Conservation (phyloP, 1,140 invertebrate species). For the Chironomus tepperi region DNA sequence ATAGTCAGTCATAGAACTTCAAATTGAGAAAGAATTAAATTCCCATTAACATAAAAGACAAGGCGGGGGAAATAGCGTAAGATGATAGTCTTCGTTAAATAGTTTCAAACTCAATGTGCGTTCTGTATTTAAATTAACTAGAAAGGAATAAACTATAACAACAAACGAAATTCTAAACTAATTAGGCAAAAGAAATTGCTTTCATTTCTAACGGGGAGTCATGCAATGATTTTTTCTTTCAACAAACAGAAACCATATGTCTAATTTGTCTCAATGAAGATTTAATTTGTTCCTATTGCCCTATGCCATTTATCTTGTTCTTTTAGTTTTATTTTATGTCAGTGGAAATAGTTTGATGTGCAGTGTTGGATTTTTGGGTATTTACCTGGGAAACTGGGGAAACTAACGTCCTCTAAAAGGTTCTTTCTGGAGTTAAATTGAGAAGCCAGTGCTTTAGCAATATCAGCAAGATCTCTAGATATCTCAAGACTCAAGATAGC, state of each 20-base stretch:
- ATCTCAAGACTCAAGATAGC: no score
- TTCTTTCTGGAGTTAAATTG: no score
- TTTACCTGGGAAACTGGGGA: no score
- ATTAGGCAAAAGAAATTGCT: not conserved
- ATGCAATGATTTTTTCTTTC: not conserved
- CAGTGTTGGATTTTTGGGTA: no score
- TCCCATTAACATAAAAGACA: conserved; percentile 16
- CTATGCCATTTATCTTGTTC: no score
- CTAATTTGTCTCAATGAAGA: not conserved
- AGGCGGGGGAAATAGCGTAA: not conserved
- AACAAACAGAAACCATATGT: conserved; percentile 10
- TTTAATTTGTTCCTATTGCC: no score
- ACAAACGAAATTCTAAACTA: not conserved
- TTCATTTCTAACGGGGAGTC: not conserved
- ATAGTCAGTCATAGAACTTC: not conserved
- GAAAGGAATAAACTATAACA: not conserved
- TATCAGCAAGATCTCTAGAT: no score
- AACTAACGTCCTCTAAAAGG: no score
- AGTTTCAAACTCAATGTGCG: not conserved
- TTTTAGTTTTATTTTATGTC: no score
- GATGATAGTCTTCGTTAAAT: not conserved
- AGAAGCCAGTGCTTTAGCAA: no score
- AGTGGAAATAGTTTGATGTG: no score
- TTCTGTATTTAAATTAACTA: not conserved
- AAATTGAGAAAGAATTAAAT: conserved; percentile 5